Percentiles rank a stretch among this genome's conserved stretches.
phyloP scores from a whole-genome alignment of 2,888 invertebrate genomes.

The Rhodophaea formosa region DNA sequence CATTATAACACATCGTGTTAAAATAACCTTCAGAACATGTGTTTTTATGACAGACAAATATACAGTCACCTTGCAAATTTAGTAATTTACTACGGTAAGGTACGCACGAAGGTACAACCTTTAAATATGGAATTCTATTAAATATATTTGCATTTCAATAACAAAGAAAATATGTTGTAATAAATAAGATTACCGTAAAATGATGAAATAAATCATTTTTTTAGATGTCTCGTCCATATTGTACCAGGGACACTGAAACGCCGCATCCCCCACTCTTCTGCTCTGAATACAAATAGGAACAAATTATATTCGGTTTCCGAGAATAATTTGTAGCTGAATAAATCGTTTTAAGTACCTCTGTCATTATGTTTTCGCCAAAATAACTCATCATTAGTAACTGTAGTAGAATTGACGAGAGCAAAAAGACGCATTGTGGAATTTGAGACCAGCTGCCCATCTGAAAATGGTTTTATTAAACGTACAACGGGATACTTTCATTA shows the following conservation, averaged over 20 bases:
- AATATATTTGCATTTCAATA: not conserved
- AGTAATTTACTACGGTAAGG: too few relatives aligned
- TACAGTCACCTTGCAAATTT: too few relatives aligned
- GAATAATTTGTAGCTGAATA: not conserved
- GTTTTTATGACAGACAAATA: too few relatives aligned
- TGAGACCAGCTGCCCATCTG: constrained; percentile 45
- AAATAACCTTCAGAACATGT: too few relatives aligned
- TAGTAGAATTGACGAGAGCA: constrained; percentile 51
- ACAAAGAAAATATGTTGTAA: not conserved
- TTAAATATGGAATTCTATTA: too few relatives aligned
- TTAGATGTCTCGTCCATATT: constrained; percentile 54
- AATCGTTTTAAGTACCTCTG: constrained; percentile 41
- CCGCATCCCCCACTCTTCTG: constrained; percentile 50
- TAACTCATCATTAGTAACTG: constrained; percentile 66
- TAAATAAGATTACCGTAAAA: constrained; percentile 12
- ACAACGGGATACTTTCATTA: too few relatives aligned
- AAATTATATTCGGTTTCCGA: constrained; percentile 6
- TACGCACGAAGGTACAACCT: too few relatives aligned
- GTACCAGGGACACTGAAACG: constrained; percentile 58
- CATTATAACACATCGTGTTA: too few relatives aligned
- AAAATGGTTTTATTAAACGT: constrained; percentile 19
- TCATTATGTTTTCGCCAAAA: constrained; percentile 60
- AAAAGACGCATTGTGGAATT: constrained; percentile 54
- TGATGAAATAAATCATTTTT: constrained; percentile 45
- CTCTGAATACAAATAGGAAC: constrained; percentile 44